Conservation (phyloP, 2,888 invertebrate species). For the Cephus runcator region DNA sequence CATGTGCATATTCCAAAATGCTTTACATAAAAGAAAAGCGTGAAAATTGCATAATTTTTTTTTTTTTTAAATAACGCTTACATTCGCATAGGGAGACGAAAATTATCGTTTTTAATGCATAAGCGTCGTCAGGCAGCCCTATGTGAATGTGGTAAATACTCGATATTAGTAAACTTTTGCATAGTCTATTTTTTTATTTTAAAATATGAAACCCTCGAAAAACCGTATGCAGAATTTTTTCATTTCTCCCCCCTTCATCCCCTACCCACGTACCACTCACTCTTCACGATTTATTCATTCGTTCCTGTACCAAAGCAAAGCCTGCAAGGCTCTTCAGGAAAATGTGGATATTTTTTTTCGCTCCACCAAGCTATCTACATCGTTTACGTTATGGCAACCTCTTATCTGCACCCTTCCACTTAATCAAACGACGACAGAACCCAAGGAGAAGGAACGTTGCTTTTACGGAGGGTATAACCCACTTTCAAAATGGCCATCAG, state of each 20-base stretch:
- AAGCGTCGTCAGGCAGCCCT: no score
- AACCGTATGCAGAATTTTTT: not conserved
- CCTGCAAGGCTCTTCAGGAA: constrained; percentile 10
- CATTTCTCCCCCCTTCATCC: not conserved
- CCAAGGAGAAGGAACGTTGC: constrained; percentile 6
- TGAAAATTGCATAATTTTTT: no score
- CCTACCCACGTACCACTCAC: not conserved
- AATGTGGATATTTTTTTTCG: constrained; percentile 21
- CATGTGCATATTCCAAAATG: no score
- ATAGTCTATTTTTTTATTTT: not conserved
- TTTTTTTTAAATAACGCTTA: no score
- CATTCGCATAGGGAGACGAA: no score
- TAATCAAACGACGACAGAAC: constrained; percentile 21
- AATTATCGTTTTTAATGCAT: no score
- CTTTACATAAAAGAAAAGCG: no score
- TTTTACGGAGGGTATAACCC: not conserved
- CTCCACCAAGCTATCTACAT: constrained; percentile 29
- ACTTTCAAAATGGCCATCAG: not conserved
- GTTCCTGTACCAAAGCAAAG: constrained; percentile 13
- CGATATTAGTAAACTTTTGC: no score
- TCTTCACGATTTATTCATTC: not conserved
- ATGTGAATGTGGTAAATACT: no score
- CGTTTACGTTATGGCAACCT: constrained; percentile 33
- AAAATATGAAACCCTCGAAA: not conserved
- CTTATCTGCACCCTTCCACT: constrained; percentile 36